Conservation (phyloP, 2,888 invertebrate genomes). For the Monoplex corrugatus region DNA sequence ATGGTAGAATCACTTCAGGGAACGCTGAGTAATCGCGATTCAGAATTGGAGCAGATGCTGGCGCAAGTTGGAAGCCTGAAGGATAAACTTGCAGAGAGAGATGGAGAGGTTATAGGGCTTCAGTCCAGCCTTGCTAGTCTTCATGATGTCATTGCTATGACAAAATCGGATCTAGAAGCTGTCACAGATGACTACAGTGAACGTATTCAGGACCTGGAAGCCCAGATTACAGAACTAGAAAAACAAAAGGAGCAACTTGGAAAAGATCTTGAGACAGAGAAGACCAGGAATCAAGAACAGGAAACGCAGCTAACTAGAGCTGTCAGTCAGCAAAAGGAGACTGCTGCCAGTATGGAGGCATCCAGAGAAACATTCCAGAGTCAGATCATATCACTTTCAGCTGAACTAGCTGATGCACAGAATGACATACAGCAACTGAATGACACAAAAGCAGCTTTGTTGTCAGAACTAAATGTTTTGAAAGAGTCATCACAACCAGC, state of each 20-base stretch:
- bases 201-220: slow-evolving; percentile 43
- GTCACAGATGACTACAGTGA: slow-evolving; percentile 46
- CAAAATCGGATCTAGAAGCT: slow-evolving; percentile 43
- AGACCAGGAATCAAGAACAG: slow-evolving; percentile 42
- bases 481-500: background rate
- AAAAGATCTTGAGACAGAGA: slow-evolving; percentile 41
- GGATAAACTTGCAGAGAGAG: slow-evolving; percentile 53
- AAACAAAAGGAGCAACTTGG: slow-evolving; percentile 46
- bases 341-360: slow-evolving; percentile 58
- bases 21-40: slow-evolving; percentile 43
- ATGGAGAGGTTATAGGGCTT: slow-evolving; percentile 53
- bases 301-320: slow-evolving; percentile 48
- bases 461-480: slow-evolving; percentile 18
- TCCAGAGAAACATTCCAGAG: slow-evolving; percentile 53
- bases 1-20: slow-evolving; percentile 51
- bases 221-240: slow-evolving; percentile 50
- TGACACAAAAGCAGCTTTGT: slow-evolving; percentile 16
- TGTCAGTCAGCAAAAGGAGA: slow-evolving; percentile 44
- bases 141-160: slow-evolving; percentile 47
- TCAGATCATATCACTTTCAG: slow-evolving; percentile 48
- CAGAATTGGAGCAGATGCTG: slow-evolving; percentile 52
- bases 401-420: slow-evolving; percentile 53
- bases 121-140: slow-evolving; percentile 53
- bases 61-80: slow-evolving; percentile 41
- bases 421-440: slow-evolving; percentile 50